phyloP scores from a whole-genome alignment of 2,888 invertebrate species.

The Spilosoma lubricipeda region DNA sequence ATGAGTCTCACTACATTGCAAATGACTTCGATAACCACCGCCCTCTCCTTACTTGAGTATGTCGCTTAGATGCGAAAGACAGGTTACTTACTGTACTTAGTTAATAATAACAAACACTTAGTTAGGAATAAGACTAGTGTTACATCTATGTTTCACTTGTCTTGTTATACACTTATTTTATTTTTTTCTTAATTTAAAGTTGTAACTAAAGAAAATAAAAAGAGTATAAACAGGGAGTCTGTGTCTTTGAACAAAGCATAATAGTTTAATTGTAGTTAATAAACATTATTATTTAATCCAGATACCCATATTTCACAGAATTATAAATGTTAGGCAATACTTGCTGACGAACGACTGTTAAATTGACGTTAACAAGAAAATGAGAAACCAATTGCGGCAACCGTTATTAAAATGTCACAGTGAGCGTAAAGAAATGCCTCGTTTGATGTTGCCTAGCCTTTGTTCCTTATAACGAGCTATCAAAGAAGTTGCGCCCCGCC shows the following conservation, averaged over 20 bases:
- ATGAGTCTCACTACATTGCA: conserved; percentile 64
- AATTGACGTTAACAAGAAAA: conserved; percentile 66
- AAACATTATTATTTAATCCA: background rate
- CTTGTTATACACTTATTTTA: too few relatives aligned
- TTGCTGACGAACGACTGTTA: conserved; percentile 51
- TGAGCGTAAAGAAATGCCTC: conserved; percentile 65
- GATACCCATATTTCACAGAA: conserved; percentile 16
- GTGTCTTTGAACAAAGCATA: background rate
- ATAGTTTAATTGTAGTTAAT: background rate
- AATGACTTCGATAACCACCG: conserved; percentile 57
- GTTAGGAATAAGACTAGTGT: background rate
- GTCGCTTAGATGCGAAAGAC: conserved; percentile 41
- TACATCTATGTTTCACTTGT: too few relatives aligned
- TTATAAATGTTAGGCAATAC: conserved; percentile 47
- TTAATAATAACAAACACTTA: background rate
- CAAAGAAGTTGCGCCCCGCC: conserved; percentile 58
- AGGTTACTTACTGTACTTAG: conserved; percentile 7
- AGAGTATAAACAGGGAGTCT: background rate
- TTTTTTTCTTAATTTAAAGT: too few relatives aligned
- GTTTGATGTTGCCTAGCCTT: conserved; percentile 76
- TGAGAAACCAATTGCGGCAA: conserved; percentile 63
- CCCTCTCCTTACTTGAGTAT: conserved; percentile 39
- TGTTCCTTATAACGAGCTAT: conserved; percentile 76
- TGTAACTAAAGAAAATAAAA: too few relatives aligned
- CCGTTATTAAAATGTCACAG: conserved; percentile 72